Conservation (phyloP, 2,888 invertebrate genomes). For the Chironomus riparius region DNA sequence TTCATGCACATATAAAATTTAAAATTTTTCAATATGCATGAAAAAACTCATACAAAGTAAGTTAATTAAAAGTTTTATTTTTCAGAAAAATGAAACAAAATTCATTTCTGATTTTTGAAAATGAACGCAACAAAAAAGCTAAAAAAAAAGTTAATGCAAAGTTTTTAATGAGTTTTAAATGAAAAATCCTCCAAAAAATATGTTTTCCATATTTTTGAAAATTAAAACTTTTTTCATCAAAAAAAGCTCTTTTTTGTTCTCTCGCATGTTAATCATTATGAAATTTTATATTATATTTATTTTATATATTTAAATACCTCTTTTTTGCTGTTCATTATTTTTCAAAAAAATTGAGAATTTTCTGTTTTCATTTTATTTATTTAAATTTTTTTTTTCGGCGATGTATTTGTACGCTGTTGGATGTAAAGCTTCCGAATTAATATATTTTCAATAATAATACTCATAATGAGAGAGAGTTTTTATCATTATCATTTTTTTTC, state of each 20-base stretch:
- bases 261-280: no score
- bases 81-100: background rate
- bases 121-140: background rate
- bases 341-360: background rate
- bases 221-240: background rate
- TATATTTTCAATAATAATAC: slow-evolving; percentile 16
- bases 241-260: background rate
- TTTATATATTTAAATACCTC: no score
- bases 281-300: no score
- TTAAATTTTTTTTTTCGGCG: background rate
- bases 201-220: background rate
- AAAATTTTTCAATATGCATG: no score
- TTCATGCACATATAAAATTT: no score
- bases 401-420: background rate
- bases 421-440: slow-evolving; percentile 19
- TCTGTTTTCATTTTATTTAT: background rate
- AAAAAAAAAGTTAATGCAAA: background rate
- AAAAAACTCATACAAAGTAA: no score
- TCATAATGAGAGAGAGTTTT: background rate
- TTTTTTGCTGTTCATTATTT: background rate
- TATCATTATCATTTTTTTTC: no score
- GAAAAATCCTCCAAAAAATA: background rate
- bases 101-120: background rate
- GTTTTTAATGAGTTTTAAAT: slow-evolving; percentile 9
- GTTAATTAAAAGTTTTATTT: no score